Evolutionary conservation across 2,888 invertebrate genomes (phyloP).

Genomic region (Hirtodrosophila cameraria): DNA sequence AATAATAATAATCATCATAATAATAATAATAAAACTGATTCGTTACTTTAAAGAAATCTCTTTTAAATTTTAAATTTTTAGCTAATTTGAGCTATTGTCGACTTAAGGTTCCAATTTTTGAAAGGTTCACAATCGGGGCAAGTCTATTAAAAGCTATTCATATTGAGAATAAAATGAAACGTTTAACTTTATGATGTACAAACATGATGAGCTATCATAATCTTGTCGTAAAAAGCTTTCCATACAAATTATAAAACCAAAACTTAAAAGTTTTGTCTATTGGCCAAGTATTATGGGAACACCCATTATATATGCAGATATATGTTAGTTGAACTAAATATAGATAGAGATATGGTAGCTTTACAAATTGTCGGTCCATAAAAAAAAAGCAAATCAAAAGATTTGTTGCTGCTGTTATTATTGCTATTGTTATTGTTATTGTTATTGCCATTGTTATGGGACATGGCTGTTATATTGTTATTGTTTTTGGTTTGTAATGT

Average conservation of each 20-base stretch:
- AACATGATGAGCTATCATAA: neutral
- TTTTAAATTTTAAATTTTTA: too few relatives aligned
- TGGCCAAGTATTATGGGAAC: slow-evolving; percentile 1
- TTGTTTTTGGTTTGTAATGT: slow-evolving; percentile 30
- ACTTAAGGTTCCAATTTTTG: neutral
- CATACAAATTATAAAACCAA: too few relatives aligned
- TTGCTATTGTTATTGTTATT: slow-evolving; percentile 29
- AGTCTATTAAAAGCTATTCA: slow-evolving; percentile 5
- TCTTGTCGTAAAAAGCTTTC: slow-evolving; percentile 3
- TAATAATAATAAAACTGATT: too few relatives aligned
- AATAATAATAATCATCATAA: too few relatives aligned
- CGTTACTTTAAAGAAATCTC: too few relatives aligned
- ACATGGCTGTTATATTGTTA: slow-evolving; percentile 36
- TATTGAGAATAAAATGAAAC: neutral
- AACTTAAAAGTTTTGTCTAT: neutral
- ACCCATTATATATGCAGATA: slow-evolving; percentile 10
- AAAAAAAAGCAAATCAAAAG: slow-evolving; percentile 27
- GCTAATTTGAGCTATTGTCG: neutral
- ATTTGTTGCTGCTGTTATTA: slow-evolving; percentile 31
- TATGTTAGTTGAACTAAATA: slow-evolving; percentile 6
- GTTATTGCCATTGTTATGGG: slow-evolving; percentile 25
- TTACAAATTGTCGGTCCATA: slow-evolving; percentile 53
- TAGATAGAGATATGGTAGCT: too few relatives aligned
- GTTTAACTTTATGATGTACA: neutral
- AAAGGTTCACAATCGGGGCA: neutral